A percentile compares a stretch with the other conserved stretches of the same genome.
Evolutionary conservation across 1,140 invertebrate genomes (phyloP).

Genomic region (Heliconius nattereri): DNA sequence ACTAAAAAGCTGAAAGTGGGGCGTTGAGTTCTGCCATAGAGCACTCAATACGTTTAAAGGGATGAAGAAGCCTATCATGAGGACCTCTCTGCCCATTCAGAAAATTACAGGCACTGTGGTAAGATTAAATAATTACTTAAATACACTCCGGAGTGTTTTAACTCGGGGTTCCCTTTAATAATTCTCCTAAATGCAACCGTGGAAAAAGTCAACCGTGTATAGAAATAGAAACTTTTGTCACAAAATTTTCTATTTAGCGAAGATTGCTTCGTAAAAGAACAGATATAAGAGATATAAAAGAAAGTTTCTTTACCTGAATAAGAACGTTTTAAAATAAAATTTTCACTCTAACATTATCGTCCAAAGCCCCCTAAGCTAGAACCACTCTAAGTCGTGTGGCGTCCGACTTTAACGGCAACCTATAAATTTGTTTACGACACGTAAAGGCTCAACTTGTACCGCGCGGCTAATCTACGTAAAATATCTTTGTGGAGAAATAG

Average conservation of each 20-base stretch:
- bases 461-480: constrained; percentile 7
- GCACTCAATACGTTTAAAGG: too few species aligned
- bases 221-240: background rate
- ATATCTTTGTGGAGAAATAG: background rate
- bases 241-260: too few species aligned
- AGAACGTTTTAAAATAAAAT: background rate
- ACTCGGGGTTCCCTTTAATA: too few species aligned
- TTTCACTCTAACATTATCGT: background rate
- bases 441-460: constrained; percentile 4
- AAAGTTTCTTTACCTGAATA: background rate
- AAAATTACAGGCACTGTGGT: too few species aligned
- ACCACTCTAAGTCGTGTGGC: background rate
- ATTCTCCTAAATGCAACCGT: too few species aligned
- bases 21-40: too few species aligned
- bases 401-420: background rate
- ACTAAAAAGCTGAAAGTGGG: too few species aligned
- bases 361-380: background rate
- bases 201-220: too few species aligned
- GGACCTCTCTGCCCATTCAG: too few species aligned
- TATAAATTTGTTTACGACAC: constrained; percentile 14
- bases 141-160: too few species aligned
- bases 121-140: too few species aligned
- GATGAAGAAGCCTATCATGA: too few species aligned
- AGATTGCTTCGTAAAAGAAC: background rate
- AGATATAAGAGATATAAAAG: background rate